phyloP scores from a whole-genome alignment of 2,113 vertebrate species.

The Pardalotus punctatus region DNA sequence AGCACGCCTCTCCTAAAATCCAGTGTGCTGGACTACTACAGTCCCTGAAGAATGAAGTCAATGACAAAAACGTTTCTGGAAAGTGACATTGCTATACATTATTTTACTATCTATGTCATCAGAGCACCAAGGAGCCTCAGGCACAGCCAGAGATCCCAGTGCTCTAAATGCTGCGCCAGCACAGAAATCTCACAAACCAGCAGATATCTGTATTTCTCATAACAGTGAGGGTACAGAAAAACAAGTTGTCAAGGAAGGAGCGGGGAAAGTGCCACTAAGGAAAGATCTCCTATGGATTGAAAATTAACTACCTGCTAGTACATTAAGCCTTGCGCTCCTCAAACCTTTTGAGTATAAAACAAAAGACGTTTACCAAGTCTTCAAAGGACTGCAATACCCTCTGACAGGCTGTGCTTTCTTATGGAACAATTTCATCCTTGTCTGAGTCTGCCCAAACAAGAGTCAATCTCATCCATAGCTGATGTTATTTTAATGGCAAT shows the following conservation, averaged over 20 bases:
- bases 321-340: not conserved
- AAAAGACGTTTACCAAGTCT: not conserved
- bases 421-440: not conserved
- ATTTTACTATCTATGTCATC: not conserved
- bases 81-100: not conserved
- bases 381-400: not conserved
- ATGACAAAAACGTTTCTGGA: not conserved
- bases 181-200: not conserved
- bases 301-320: not conserved
- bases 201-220: not conserved
- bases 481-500: not conserved
- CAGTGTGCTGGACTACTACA: not conserved
- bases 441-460: not conserved
- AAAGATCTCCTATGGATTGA: not conserved
- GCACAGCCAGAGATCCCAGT: constrained; percentile 20
- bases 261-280: not conserved
- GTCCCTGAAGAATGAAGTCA: not conserved
- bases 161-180: not conserved
- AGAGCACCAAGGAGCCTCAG: not conserved
- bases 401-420: not conserved
- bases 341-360: not conserved
- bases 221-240: not conserved
- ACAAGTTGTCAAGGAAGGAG: not conserved
- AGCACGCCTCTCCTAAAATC: not conserved
- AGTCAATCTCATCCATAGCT: not conserved